phyloP scores from a whole-genome alignment of 30 jellyfish, hydroid and myxozoan species.

The Aurelia sp. region DNA sequence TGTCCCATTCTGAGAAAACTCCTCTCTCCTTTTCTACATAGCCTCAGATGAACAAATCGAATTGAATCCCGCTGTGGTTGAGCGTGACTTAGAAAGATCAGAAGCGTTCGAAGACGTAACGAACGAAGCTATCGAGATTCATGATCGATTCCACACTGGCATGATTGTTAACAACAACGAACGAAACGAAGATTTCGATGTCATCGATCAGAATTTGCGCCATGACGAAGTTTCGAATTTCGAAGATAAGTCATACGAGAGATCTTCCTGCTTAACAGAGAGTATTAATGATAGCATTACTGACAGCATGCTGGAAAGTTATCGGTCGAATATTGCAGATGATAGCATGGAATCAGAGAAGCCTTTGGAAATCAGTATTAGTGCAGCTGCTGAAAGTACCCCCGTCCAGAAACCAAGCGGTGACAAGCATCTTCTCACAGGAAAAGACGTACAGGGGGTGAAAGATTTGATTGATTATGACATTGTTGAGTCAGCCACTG shows the following conservation, averaged over 20 bases:
- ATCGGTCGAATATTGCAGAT: constrained; percentile 38
- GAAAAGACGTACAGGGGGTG: neutral
- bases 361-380: constrained; percentile 86
- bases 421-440: neutral
- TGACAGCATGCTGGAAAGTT: constrained; percentile 61
- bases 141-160: constrained; percentile 81
- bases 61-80: constrained; percentile 35
- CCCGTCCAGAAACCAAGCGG: neutral
- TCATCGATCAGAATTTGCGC: constrained; percentile 81
- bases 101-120: constrained; percentile 93
- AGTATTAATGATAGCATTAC: constrained; percentile 52
- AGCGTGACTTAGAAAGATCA: constrained; percentile 87
- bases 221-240: constrained; percentile 85
- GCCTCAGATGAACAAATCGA: constrained; percentile 66
- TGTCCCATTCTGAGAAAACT: constrained; percentile 82
- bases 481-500: constrained; percentile 52
- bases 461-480: constrained; percentile 63
- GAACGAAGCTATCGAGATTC: constrained; percentile 90
- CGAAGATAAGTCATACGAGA: constrained; percentile 94
- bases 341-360: constrained; percentile 85
- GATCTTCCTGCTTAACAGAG: constrained; percentile 55
- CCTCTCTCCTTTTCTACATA: constrained; percentile 84
- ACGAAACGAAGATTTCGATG: constrained; percentile 96
- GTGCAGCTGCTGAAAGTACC: constrained; percentile 17
- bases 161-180: constrained; percentile 91